Evolutionary conservation across 2,888 invertebrate genomes (phyloP).

Genomic region (Eristalis intricaria): DNA sequence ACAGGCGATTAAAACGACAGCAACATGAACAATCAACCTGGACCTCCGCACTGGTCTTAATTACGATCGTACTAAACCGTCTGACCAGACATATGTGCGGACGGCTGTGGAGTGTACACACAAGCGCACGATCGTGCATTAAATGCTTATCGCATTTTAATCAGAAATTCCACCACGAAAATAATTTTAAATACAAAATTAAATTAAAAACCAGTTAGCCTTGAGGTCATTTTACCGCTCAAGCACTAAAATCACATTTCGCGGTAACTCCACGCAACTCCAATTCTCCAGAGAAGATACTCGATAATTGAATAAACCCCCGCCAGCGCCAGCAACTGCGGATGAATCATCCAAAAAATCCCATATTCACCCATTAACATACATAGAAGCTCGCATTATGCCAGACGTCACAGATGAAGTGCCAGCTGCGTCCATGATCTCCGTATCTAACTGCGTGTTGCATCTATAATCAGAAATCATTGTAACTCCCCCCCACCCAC

Average conservation of each 20-base stretch:
- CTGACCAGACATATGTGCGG: too few species aligned
- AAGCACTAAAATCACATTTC: not conserved
- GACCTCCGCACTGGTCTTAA: too few species aligned
- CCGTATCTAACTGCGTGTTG: slow-evolving; percentile 2
- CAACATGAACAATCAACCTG: too few species aligned
- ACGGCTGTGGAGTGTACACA: too few species aligned
- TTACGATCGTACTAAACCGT: too few species aligned
- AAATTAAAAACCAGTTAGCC: not conserved
- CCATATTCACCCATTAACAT: slow-evolving; percentile 16
- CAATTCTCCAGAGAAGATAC: not conserved
- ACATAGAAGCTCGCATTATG: not conserved
- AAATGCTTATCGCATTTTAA: not conserved
- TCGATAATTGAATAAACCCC: slow-evolving; percentile 26
- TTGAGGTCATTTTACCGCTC: slow-evolving; percentile 9
- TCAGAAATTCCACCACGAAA: not conserved
- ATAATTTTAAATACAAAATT: not conserved
- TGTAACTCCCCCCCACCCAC: too few species aligned
- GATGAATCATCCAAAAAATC: slow-evolving; percentile 38
- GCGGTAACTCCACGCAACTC: slow-evolving; percentile 14
- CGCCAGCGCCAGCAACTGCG: not conserved
- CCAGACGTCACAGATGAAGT: slow-evolving; percentile 7
- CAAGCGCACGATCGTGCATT: too few species aligned
- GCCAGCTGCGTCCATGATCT: not conserved
- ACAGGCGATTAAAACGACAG: too few species aligned
- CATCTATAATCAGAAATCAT: slow-evolving; percentile 8